Evolutionary conservation across 2,797 vertebrate species (phyloP).

Genomic region (Rhynchotus rufescens): DNA sequence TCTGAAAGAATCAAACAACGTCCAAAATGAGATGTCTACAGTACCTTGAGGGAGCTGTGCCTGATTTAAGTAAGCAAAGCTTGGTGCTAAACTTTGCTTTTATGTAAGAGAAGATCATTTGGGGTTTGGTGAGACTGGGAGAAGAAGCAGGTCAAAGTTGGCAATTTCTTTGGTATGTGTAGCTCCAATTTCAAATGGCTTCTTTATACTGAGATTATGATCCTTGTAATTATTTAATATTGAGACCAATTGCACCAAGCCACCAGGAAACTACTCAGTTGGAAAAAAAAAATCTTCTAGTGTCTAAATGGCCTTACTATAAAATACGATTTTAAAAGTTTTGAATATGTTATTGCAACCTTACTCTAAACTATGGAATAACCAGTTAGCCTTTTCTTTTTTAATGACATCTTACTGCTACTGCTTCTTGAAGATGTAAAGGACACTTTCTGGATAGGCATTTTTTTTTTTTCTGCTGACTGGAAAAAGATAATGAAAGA

Average conservation of each 20-base stretch:
- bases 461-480: slow-evolving; percentile 48
- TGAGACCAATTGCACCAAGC: neutral
- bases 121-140: neutral
- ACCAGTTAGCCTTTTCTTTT: neutral
- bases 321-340: slow-evolving; percentile 27
- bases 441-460: neutral
- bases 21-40: neutral
- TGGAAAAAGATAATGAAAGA: slow-evolving; percentile 8
- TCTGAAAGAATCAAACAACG: neutral
- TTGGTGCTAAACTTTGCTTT: neutral
- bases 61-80: slow-evolving; percentile 8
- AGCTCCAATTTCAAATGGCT: slow-evolving; percentile 32
- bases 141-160: slow-evolving; percentile 28
- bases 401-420: neutral
- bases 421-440: slow-evolving; percentile 16
- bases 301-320: neutral
- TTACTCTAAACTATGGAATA: neutral
- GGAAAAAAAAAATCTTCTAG: slow-evolving; percentile 29
- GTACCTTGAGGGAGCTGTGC: neutral
- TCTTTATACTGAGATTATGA: slow-evolving; percentile 49
- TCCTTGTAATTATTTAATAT: slow-evolving; percentile 58
- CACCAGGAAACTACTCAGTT: slow-evolving; percentile 46
- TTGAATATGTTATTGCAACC: neutral
- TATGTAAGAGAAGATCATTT: neutral
- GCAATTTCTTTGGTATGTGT: neutral